These are phyloP conservation scores for Etheostoma nigrum DNA, from an alignment of 2,797 vertebrate genomes.

Conservation along the genomic window DNA sequence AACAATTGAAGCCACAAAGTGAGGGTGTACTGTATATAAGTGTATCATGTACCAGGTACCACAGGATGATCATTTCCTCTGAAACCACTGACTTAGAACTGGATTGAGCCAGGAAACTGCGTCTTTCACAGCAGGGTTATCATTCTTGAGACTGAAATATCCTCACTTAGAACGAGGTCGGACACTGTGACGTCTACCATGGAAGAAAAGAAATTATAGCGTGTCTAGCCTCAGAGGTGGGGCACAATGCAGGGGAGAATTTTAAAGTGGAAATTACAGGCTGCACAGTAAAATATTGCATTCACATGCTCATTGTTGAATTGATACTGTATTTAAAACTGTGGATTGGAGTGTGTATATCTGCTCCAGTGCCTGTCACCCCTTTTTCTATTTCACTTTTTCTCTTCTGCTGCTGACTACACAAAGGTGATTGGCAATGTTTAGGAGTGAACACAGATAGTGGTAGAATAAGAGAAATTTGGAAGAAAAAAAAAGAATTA, in stretches of 20 bases:
- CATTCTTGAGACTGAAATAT: constrained; percentile 40
- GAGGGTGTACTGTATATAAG: constrained; percentile 14
- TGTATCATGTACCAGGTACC: constrained; percentile 1
- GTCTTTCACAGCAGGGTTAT: constrained; percentile 28
- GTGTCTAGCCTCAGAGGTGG: background rate
- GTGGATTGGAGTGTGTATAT: too few species aligned
- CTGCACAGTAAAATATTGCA: background rate
- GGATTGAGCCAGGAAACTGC: constrained; percentile 21
- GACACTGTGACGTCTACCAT: constrained; percentile 7
- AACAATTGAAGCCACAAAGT: constrained; percentile 12
- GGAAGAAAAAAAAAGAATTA: background rate
- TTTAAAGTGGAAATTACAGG: constrained; percentile 7
- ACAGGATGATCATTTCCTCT: constrained; percentile 36
- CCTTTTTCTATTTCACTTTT: background rate
- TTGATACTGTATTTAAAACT: too few species aligned
- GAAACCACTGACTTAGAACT: constrained; percentile 47
- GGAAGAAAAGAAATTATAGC: background rate
- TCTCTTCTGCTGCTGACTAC: constrained; percentile 4
- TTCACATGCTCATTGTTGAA: constrained; percentile 13
- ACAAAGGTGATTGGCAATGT: background rate
- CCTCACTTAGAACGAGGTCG: constrained; percentile 44
- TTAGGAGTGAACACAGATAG: background rate
- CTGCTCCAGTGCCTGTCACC: too few species aligned
- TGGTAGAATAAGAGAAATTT: background rate
- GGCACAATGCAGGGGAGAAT: background rate